Base-by-base conservation (phyloP, 1,140 invertebrate species). In the Papilio xuthus region DNA sequence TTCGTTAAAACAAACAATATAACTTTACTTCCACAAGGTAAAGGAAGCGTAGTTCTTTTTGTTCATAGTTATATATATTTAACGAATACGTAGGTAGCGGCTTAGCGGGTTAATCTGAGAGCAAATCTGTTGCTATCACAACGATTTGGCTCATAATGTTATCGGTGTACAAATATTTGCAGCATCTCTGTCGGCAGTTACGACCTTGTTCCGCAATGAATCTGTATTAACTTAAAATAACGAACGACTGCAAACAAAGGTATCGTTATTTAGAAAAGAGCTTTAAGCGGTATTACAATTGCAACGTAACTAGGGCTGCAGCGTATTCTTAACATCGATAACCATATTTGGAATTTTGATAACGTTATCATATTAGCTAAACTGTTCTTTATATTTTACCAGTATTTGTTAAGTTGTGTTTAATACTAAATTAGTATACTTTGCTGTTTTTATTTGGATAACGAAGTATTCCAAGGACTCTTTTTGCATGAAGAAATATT, bases 91-190 rank as follows among this genome's bases (percentile, higher is more conserved):
- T 85, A 88, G 86, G 72, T 28, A 74, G 79, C 79, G 84, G 90
- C 89, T 92, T 92, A 92, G 76, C 83, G 82, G 74, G 75, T 84
- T 92, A 93, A 93, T 92, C 92, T 91, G 60, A 90, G 86, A 89
- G 86, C 87, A 93, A 93, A 93, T 93, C 88, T 84, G 86, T 86
- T 89, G 86, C 85, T 92, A 92, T 90, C 91, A 86, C 84, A 85
- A 82, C 82, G 86, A 91, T 92, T 91, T 91, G 89, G 91, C 91
- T 88, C 88, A 90, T 87, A 92, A 89, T 90, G 89, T 92, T 92
- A 93, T 93, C 92, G 83, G 83, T 63, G 78, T 77, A 84, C 87
- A 92, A 92, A 93, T 93, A 92, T 92, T 93, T 82, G 86, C 85
- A 73, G 50, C 84, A 83, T 84, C 83, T 82, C 86, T 87, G 86